Percentiles rank a stretch among this genome's conserved stretches.
These are phyloP conservation scores for Chaetorhynchus papuensis DNA, from an alignment of 2,113 vertebrate species.

Conservation along the genomic window DNA sequence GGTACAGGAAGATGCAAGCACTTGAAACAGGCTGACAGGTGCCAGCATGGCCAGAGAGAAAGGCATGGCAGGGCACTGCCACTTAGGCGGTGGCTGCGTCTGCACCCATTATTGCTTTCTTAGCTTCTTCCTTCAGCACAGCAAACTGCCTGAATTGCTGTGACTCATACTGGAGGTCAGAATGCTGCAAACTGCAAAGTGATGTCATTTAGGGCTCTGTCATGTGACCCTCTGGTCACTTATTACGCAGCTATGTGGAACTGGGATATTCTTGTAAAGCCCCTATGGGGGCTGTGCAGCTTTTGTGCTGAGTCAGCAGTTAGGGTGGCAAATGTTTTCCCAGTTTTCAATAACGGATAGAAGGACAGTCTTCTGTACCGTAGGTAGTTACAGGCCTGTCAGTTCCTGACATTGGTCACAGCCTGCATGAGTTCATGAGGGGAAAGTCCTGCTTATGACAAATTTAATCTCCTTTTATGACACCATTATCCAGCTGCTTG, in stretches of 20 bases:
- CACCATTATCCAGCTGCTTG: not conserved
- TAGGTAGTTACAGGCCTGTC: not conserved
- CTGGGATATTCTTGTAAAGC: not conserved
- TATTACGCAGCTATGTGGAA: not conserved
- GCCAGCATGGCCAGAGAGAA: not conserved
- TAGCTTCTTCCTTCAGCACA: not conserved
- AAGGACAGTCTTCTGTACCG: not conserved
- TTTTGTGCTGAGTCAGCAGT: not conserved
- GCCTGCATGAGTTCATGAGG: not conserved
- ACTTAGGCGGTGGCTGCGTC: too few species aligned
- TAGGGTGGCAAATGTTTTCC: not conserved
- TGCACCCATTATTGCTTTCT: not conserved
- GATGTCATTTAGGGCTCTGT: not conserved
- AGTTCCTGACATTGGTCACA: not conserved
- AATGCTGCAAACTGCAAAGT: not conserved
- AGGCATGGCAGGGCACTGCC: not conserved
- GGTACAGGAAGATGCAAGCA: not conserved
- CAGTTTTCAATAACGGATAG: not conserved
- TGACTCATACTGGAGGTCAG: not conserved
- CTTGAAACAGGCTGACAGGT: not conserved
- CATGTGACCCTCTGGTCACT: not conserved
- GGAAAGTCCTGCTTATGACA: not conserved
- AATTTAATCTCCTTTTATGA: not conserved
- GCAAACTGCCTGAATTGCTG: not conserved
- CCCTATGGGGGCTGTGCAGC: not conserved